Conservation (phyloP, 2,888 invertebrate species). For the Sarcophaga rosellei region DNA sequence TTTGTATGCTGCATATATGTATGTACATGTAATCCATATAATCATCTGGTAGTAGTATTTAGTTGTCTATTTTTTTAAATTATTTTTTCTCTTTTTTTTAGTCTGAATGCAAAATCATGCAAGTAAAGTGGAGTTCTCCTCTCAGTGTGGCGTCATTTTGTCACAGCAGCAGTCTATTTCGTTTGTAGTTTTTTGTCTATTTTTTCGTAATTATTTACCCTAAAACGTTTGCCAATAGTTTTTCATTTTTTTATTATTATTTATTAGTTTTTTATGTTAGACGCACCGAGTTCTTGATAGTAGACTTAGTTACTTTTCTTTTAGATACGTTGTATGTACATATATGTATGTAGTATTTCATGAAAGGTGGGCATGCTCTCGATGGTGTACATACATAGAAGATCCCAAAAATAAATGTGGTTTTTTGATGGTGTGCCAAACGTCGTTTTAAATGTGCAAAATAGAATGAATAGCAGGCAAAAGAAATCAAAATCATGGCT, state of each 20-base stretch:
- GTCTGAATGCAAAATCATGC: neutral
- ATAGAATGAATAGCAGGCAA: constrained; percentile 42
- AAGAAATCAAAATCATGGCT: constrained; percentile 49
- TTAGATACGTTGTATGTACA: too few relatives aligned
- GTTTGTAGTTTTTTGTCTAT: neutral
- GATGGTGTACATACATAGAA: too few relatives aligned
- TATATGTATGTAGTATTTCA: too few relatives aligned
- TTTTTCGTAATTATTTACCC: neutral
- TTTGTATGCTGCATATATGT: neutral
- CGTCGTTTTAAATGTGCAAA: constrained; percentile 5
- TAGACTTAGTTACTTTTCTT: constrained; percentile 35
- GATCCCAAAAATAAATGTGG: constrained; percentile 22
- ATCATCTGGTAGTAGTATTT: too few relatives aligned
- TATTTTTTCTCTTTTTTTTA: too few relatives aligned
- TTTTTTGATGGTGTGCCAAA: constrained; percentile 59
- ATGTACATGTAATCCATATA: too few relatives aligned
- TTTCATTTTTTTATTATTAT: neutral
- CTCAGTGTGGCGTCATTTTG: constrained; percentile 61
- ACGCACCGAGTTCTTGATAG: constrained; percentile 41
- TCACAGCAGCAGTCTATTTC: constrained; percentile 43
- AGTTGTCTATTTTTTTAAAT: constrained; percentile 2
- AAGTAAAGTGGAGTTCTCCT: constrained; percentile 29
- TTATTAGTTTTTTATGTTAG: constrained; percentile 10
- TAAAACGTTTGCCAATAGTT: constrained; percentile 44
- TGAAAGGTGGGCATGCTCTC: too few relatives aligned